phyloP scores from a whole-genome alignment of 1,140 invertebrate genomes.

The Daktulosphaira vitifoliae region DNA sequence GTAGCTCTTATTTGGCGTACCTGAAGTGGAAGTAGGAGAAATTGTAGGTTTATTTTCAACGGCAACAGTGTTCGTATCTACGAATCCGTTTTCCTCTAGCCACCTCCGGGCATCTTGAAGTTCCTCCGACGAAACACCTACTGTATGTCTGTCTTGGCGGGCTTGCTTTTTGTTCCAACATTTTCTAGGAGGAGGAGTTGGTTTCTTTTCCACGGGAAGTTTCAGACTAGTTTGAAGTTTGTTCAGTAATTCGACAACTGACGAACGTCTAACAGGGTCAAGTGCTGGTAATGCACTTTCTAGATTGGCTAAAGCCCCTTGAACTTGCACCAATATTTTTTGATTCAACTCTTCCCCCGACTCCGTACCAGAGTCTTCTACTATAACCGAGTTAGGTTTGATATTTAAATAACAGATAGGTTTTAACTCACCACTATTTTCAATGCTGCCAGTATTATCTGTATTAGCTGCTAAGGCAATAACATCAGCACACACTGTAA shows the following conservation, averaged over 20 bases:
- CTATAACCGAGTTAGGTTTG: conserved; percentile 33
- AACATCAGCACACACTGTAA: conserved; percentile 51
- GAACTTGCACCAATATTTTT: conserved; percentile 63
- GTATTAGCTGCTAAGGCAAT: conserved; percentile 47
- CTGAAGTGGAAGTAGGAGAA: background rate
- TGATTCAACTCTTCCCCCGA: conserved; percentile 51
- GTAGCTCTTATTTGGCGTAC: background rate
- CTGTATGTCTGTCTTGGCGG: conserved; percentile 56
- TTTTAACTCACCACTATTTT: conserved; percentile 17
- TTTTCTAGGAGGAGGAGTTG: conserved; percentile 37
- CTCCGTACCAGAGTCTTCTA: conserved; percentile 59
- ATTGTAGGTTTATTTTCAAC: background rate
- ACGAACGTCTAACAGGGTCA: conserved; percentile 49
- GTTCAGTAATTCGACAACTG: conserved; percentile 63
- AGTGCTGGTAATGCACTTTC: conserved; percentile 56
- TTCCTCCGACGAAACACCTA: conserved; percentile 70
- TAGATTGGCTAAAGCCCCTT: conserved; percentile 62
- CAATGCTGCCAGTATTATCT: background rate
- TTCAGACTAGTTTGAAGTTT: conserved; percentile 61
- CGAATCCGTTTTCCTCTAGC: conserved; percentile 50
- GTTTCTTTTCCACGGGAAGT: conserved; percentile 35
- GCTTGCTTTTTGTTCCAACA: conserved; percentile 35
- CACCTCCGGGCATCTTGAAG: conserved; percentile 62
- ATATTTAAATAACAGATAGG: conserved; percentile 10
- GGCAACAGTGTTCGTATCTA: background rate